Percentiles rank a stretch among this genome's conserved stretches.
These are phyloP conservation scores for Ochropleura plecta DNA, from an alignment of 2,888 invertebrate genomes.

Conservation along the genomic window DNA sequence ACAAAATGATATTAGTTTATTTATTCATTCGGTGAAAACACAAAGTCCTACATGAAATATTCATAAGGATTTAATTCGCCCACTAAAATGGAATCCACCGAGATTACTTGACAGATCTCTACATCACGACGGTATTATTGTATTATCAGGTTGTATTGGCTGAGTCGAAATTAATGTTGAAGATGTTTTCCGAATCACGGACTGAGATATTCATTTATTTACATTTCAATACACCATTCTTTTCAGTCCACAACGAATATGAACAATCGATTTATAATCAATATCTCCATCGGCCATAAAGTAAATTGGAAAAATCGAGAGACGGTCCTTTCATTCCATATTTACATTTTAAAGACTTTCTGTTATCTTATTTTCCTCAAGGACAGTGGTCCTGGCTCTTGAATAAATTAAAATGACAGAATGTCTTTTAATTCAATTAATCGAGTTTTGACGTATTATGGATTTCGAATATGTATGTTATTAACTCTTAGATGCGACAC, in stretches of 20 bases:
- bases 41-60: constrained; percentile 74
- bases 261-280: constrained; percentile 53
- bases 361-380: constrained; percentile 52
- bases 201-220: constrained; percentile 30
- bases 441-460: not conserved
- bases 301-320: constrained; percentile 52
- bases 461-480: constrained; percentile 16
- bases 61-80: constrained; percentile 77
- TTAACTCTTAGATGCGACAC: not conserved
- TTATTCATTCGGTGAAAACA: constrained; percentile 67
- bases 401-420: constrained; percentile 53
- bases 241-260: constrained; percentile 26
- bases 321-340: constrained; percentile 48
- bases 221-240: constrained; percentile 26
- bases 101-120: constrained; percentile 74
- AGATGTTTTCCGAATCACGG: constrained; percentile 35
- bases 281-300: constrained; percentile 49
- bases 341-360: constrained; percentile 61
- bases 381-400: constrained; percentile 35
- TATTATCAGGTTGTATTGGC: constrained; percentile 62
- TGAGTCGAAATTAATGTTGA: constrained; percentile 47
- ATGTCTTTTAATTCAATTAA: constrained; percentile 38
- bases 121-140: constrained; percentile 65
- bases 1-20: constrained; percentile 67
- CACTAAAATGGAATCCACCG: constrained; percentile 75